phyloP scores from a whole-genome alignment of 2,113 vertebrate genomes.

The Saccopteryx bilineata region DNA sequence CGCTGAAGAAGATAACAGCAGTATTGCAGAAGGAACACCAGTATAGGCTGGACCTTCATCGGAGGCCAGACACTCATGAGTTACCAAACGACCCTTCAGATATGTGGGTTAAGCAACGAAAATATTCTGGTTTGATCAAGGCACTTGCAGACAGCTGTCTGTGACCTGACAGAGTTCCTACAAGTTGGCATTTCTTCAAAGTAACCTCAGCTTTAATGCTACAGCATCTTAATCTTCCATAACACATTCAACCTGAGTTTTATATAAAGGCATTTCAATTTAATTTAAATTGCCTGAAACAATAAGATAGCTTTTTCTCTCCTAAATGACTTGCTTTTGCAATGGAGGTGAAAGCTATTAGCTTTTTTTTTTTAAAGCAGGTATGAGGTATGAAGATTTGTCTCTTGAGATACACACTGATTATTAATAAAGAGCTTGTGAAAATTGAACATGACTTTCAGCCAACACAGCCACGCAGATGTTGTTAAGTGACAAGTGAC shows the following conservation, averaged over 20 bases:
- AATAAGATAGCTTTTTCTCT: constrained; percentile 72
- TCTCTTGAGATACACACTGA: constrained; percentile 68
- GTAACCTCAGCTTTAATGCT: neutral
- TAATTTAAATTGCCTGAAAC: constrained; percentile 76
- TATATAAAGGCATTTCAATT: constrained; percentile 71
- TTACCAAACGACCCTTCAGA: no score
- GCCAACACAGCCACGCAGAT: constrained; percentile 37
- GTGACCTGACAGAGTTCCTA: no score
- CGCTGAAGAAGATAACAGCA: no score
- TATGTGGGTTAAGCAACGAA: no score
- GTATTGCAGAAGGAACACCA: no score
- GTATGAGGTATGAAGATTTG: constrained; percentile 55
- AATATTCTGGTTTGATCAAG: no score
- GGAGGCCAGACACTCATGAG: no score
- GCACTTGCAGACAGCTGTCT: no score
- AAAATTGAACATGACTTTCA: constrained; percentile 80
- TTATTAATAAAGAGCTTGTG: constrained; percentile 75
- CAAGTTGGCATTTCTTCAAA: constrained; percentile 58
- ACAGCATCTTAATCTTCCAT: neutral
- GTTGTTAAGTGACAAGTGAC: constrained; percentile 75
- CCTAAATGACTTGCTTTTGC: constrained; percentile 72
- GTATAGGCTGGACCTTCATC: no score
- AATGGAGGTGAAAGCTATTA: constrained; percentile 72
- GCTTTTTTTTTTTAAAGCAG: constrained; percentile 36
- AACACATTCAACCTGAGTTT: constrained; percentile 24